These are phyloP conservation scores for Mixornis gularis DNA, from an alignment of 2,113 vertebrate species.

Conservation along the genomic window DNA sequence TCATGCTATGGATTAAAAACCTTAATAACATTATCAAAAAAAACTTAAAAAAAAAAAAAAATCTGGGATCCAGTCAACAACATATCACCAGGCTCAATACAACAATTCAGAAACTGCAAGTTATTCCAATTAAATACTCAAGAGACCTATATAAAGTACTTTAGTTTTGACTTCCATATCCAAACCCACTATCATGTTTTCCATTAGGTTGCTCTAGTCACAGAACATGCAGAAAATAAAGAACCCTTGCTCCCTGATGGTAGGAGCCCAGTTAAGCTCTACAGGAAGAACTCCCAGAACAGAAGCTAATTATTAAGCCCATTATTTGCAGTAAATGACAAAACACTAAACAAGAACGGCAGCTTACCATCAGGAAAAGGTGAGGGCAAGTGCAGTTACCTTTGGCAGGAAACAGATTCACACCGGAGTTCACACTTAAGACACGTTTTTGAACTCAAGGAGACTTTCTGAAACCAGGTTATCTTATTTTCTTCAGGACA, in stretches of 20 bases:
- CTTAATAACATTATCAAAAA: background rate
- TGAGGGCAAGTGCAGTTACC: background rate
- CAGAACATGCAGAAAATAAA: background rate
- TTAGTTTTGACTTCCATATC: background rate
- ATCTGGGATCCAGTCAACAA: background rate
- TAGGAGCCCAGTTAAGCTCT: background rate
- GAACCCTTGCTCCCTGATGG: background rate
- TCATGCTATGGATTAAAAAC: background rate
- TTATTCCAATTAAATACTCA: background rate
- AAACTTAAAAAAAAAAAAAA: background rate
- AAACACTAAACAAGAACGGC: background rate
- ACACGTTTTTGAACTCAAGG: background rate
- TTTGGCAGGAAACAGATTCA: background rate
- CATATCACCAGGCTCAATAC: background rate
- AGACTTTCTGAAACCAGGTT: background rate
- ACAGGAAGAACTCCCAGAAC: background rate
- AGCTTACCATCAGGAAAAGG: background rate
- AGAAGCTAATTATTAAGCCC: background rate
- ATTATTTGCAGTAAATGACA: background rate
- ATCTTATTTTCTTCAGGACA: background rate
- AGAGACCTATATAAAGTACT: background rate
- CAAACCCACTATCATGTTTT: background rate
- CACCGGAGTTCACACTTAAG: background rate
- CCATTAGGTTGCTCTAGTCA: background rate
- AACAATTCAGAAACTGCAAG: background rate